Evolutionary conservation across 2,113 vertebrate species (phyloP), one percentile per base, ranked within the genome.

Genomic region (Collichthys lucidus): DNA sequence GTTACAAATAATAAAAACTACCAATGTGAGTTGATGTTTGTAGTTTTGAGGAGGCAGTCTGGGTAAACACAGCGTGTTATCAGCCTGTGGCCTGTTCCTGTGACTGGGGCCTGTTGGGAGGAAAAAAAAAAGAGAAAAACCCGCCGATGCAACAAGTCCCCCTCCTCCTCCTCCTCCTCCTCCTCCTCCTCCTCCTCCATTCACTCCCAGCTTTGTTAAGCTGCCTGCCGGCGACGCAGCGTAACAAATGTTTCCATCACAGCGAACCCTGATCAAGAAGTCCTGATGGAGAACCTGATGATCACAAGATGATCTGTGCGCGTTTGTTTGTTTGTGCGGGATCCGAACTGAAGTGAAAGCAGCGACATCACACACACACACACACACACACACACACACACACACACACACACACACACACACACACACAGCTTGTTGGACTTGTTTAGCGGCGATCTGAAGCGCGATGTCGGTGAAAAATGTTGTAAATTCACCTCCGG

Each of bases 201-300:
- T 95, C 95, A 96, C 96, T 95, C 95, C 95, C 94, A 94, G 88
- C 95, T 96, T 96, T 97, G 95, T 96, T 96, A 95, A 95, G 96
- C 85, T 77, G 78, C 78, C 79, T 86, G 57, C 67, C 77, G 46
- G 79, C 82, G 80, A 81, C 8, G 76, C 83, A 11, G 74, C 65
- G 26, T 65, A 35, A 35, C 35, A 17, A 22, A 52, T 24, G 62
- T 55, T 76, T 76, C 44, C 59, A 69, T 53, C 74, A 35, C 35
- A 35, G 1, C 35, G 35, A 35, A 35, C 7, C 35, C 35, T 8
- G 35, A 35, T 8, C 35, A 35, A 35, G 35, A 35, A 35, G 35
- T 35, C 35, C 35, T 35, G 35, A 8, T 8, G 35, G 35, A 35
- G 35, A 35, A 8, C 35, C 35, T 35, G 35, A 8, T 35, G 35